Percentiles rank a stretch among this genome's conserved stretches.
phyloP scores from a whole-genome alignment of 2,797 vertebrate genomes.

The Paratrypauchen microcephalus region DNA sequence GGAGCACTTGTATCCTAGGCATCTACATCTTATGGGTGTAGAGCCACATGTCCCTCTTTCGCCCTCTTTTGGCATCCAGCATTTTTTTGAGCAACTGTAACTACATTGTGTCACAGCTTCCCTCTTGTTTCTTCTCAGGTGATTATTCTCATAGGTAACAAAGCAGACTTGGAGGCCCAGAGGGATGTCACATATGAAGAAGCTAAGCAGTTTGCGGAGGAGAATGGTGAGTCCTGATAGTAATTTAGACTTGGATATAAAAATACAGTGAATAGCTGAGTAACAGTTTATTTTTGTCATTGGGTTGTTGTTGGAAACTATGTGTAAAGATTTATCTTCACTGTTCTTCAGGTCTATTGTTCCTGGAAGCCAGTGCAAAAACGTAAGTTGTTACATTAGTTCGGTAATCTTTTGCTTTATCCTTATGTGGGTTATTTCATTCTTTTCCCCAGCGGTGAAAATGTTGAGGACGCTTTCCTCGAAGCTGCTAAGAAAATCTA shows the following conservation, averaged over 20 bases:
- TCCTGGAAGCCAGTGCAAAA: slow-evolving; percentile 97
- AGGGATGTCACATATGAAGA: slow-evolving; percentile 97
- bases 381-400: slow-evolving; percentile 84
- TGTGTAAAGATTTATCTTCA: slow-evolving; percentile 8
- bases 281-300: neutral
- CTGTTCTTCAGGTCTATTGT: slow-evolving; percentile 84
- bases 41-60: too few relatives aligned
- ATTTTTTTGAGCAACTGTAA: neutral
- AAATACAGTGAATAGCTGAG: neutral
- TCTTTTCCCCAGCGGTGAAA: slow-evolving; percentile 85
- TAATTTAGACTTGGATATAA: neutral
- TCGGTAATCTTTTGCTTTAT: neutral
- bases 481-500: slow-evolving; percentile 98
- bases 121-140: slow-evolving; percentile 74
- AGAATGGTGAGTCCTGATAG: slow-evolving; percentile 83
- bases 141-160: slow-evolving; percentile 98
- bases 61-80: too few relatives aligned
- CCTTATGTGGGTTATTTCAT: neutral
- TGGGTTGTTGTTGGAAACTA: neutral
- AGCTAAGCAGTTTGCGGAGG: slow-evolving; percentile 98
- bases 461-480: slow-evolving; percentile 96
- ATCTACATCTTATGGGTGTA: too few relatives aligned
- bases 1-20: too few relatives aligned
- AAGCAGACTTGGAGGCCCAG: slow-evolving; percentile 97
- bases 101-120: neutral